These are phyloP conservation scores for Eospalax fontanierii DNA, from an alignment of 2,797 vertebrate species.

Conservation along the genomic window DNA sequence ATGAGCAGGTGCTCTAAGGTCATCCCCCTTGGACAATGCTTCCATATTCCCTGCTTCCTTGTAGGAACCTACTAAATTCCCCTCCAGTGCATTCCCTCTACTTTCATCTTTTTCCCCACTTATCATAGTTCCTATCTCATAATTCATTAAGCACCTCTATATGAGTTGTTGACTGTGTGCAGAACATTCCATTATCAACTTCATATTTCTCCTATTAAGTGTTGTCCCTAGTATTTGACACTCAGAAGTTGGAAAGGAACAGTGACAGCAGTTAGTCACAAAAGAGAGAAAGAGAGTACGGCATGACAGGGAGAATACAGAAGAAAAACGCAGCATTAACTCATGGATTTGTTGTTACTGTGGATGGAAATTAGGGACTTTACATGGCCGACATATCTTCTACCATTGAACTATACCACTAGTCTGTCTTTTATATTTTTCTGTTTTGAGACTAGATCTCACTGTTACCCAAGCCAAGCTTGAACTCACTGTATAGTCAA, in stretches of 20 bases:
- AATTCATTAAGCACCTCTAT: slow-evolving; percentile 13
- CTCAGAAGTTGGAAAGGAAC: not conserved
- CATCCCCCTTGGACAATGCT: not conserved
- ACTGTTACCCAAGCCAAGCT: not conserved
- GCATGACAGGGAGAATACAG: not conserved
- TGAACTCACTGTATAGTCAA: not conserved
- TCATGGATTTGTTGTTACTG: not conserved
- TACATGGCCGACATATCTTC: not conserved
- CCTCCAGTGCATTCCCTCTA: not conserved
- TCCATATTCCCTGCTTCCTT: not conserved
- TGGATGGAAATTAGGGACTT: not conserved
- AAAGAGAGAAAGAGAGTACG: not conserved
- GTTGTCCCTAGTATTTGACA: not conserved
- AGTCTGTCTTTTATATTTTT: not conserved
- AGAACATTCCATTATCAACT: not conserved
- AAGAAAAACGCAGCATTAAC: not conserved
- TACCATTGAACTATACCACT: not conserved
- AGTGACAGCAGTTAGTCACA: not conserved
- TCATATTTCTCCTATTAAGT: not conserved
- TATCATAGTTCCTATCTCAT: slow-evolving; percentile 32
- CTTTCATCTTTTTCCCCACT: not conserved
- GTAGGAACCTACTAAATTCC: not conserved
- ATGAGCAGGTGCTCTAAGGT: not conserved
- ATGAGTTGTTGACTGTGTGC: not conserved
- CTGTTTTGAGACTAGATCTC: not conserved